Conservation (phyloP, 2,797 vertebrate species). For the Lateolabrax maculatus region DNA sequence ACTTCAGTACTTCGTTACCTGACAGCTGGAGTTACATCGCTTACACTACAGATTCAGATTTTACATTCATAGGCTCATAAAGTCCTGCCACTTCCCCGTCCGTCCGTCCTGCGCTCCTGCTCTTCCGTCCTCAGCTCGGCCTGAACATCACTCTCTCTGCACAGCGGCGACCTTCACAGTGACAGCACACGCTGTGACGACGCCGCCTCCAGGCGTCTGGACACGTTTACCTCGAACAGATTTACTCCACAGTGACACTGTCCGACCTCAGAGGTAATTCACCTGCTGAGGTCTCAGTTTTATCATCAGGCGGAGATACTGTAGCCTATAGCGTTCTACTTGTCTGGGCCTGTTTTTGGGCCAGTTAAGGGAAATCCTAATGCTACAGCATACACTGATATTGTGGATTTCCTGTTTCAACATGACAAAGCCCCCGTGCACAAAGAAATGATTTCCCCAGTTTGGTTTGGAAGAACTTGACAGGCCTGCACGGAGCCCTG, state of each 20-base stretch:
- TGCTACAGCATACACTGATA: too few relatives aligned
- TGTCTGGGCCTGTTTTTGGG: background rate
- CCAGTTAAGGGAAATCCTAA: too few relatives aligned
- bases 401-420: too few relatives aligned
- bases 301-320: background rate
- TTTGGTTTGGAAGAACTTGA: too few relatives aligned
- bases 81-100: background rate
- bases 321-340: background rate
- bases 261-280: background rate
- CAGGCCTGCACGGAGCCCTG: too few relatives aligned
- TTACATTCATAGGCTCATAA: background rate
- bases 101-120: too few relatives aligned
- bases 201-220: background rate
- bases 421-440: too few relatives aligned
- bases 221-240: background rate
- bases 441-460: too few relatives aligned
- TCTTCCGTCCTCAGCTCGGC: background rate
- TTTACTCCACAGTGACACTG: background rate
- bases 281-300: background rate
- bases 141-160: background rate
- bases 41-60: background rate
- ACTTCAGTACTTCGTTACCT: background rate
- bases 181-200: background rate
- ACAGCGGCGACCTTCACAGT: slow-evolving; percentile 4
- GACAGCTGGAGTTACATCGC: background rate